These are phyloP conservation scores for Dicyrtoma fusca DNA, from an alignment of 2,888 invertebrate genomes.

Conservation along the genomic window DNA sequence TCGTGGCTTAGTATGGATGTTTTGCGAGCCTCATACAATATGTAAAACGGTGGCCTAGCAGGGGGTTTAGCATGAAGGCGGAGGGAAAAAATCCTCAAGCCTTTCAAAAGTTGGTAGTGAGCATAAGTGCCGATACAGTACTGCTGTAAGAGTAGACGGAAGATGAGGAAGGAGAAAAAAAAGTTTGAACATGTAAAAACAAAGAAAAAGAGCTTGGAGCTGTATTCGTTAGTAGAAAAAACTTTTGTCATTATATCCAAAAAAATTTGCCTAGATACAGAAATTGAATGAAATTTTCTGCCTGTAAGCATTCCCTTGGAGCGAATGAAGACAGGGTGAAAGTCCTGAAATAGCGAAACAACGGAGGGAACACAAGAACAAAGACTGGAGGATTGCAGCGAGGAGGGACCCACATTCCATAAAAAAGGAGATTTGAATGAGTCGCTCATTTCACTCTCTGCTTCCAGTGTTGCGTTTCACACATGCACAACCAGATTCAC, in stretches of 20 bases:
- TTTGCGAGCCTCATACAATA: too few species aligned
- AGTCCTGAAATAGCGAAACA: neutral
- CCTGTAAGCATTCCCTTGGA: neutral
- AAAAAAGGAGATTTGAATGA: neutral
- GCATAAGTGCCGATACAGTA: too few species aligned
- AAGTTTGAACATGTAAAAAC: too few species aligned
- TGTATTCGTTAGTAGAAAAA: neutral
- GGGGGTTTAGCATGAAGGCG: too few species aligned
- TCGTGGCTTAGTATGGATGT: too few species aligned
- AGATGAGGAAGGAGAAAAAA: too few species aligned
- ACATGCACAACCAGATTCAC: too few species aligned
- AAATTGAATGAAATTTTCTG: slow-evolving; percentile 23
- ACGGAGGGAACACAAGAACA: neutral
- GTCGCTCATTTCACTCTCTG: neutral
- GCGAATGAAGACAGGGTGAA: neutral
- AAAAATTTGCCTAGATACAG: neutral
- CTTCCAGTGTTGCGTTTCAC: neutral
- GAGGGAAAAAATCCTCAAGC: too few species aligned
- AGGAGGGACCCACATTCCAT: slow-evolving; percentile 3
- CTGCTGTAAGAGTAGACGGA: too few species aligned
- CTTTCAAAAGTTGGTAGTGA: too few species aligned
- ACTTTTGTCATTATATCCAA: slow-evolving; percentile 15
- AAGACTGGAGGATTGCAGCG: neutral
- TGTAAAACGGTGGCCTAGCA: too few species aligned
- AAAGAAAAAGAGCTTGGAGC: too few species aligned